Evolutionary conservation across 2,888 invertebrate species (phyloP), one percentile per base, ranked within the genome.

Genomic region (Cynaeus angustus): DNA sequence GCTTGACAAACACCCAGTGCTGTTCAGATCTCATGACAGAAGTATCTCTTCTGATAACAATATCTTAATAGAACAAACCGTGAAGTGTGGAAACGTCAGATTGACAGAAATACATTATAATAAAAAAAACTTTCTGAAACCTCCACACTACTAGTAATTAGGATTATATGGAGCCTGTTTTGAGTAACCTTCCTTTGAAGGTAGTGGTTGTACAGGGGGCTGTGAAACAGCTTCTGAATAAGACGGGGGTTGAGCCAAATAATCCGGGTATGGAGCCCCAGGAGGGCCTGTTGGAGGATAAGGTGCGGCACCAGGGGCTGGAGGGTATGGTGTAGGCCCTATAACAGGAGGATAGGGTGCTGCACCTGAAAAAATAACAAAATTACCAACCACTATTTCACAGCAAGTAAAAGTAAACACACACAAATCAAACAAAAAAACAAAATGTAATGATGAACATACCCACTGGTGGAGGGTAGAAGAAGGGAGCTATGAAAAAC

Each of bases 141-240:
- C 38, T 8, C 10, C 7, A 13, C 52, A 13, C 13, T 13, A 16
- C 43, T 37, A 70, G 41, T 74, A 76, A 53, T 73, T 61, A 0
- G 76, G 76, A 55, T 76, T 76, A 65, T 76, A 76, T 10, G 76
- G 76, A 3, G 76, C 71, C 41, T 76, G 76, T 72, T 76, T 76
- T 0, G 65, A 59, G 43, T 76, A 76, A 14, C 62, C 74, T 61
- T 76, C 76, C 8, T 50, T 55, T 14, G 66, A 38, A 6, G 72
- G 70, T 10, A 65, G 41, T 9, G 72, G 70, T 30, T 62, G 62
- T n/a, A 45, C 58, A 30, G 71, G 71, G 1, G 75, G 70, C 68
- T 74, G 74, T 7, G 68, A 45, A 6, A 76, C 66, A 58, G 76
- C 76, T 13, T 75, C 73, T 7, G 73, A 72, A 43, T 76, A 76